phyloP scores from a whole-genome alignment of 2,797 vertebrate genomes.

The Eremophila alpestris region DNA sequence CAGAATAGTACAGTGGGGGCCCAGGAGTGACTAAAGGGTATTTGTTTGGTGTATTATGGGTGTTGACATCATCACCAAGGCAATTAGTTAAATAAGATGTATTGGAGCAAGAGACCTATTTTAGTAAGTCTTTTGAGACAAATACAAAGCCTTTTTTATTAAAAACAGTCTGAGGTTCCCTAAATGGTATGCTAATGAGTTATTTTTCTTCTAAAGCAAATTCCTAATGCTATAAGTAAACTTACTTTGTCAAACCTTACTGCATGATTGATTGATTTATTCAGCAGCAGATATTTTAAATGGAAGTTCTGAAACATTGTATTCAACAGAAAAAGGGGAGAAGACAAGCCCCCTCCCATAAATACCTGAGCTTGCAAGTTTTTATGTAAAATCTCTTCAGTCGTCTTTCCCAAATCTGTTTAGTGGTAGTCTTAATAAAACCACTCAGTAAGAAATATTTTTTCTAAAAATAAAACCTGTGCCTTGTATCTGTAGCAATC shows the following conservation, averaged over 20 bases:
- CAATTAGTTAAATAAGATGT: background rate
- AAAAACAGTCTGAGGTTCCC: background rate
- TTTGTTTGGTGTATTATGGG: background rate
- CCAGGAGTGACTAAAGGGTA: background rate
- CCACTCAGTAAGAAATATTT: background rate
- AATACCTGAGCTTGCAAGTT: background rate
- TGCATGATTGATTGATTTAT: background rate
- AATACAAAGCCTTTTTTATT: background rate
- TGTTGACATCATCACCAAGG: background rate
- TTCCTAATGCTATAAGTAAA: background rate
- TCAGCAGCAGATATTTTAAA: background rate
- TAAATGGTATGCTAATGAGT: background rate
- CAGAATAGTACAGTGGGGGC: background rate
- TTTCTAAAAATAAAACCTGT: background rate
- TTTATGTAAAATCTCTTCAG: background rate
- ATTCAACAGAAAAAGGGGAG: background rate
- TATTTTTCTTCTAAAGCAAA: background rate
- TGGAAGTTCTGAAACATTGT: background rate
- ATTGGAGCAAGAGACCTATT: background rate
- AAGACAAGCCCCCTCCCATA: background rate
- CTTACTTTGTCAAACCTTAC: background rate
- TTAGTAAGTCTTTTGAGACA: background rate
- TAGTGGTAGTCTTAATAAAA: background rate
- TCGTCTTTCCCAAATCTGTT: background rate
- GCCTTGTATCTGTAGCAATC: fast-evolving